Evolutionary conservation across 2,113 vertebrate species (phyloP), one percentile per base, ranked within the genome.

Genomic region (Vimba vimba): DNA sequence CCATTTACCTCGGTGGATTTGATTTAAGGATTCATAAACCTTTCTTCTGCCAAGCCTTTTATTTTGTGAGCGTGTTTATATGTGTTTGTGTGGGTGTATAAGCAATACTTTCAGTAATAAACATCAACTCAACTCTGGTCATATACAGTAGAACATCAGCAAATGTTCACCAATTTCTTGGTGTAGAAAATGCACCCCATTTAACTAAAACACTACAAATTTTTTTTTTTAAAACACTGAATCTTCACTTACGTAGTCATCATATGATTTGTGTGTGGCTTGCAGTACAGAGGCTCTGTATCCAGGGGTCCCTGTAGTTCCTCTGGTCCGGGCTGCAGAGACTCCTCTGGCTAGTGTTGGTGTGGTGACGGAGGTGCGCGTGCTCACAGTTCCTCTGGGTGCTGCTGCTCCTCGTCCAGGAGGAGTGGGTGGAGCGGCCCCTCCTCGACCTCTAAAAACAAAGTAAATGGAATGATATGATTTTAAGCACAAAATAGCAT

Each of bases 191-290:
- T 8, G 19, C 55, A 57, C 19, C 19, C 19, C 6, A 57, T 21
- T 57, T 57, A 57, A 75, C 10, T 25, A 33, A 62, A 64, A 64
- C 11, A 27, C 39, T 66, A 1, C 3, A 8, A 55, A n/a, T n/a
- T n/a, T n/a, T n/a, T n/a, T n/a, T 3, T 47, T 43, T 50, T 27
- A 81, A 39, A 76, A 21, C n/a, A 27, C 25, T 21, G 25, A 52
- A 74, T 89, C 86, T 89, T 57, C 92, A 99, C 98, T 99, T 93
- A 99, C 98, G 10, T 98, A 99, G 92, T 98, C 98, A 3, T 99
- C 97, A 1, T 99, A 99, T 64, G 96, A 86, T 79, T 99, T 97
- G 0, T 96, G 96, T 80, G 93, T 94, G 59, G 95, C 90, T 69
- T 96, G 95, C 43, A 96, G 94, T 2, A 95, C 96, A 5, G 96